Conservation (phyloP, 2,888 invertebrate species). For the Drosophila anomalata region DNA sequence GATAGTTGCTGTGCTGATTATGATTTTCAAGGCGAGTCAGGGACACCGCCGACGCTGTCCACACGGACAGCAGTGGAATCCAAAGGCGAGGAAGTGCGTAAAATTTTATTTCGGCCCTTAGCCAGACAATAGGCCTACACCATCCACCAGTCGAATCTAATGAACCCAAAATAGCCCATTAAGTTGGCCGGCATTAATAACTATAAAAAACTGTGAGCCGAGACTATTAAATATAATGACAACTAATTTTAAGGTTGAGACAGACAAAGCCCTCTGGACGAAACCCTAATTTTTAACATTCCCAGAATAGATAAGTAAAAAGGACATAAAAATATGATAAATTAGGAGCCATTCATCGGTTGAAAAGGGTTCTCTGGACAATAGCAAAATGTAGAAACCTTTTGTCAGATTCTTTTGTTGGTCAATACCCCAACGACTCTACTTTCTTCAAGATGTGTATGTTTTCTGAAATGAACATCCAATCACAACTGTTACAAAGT, state of each 20-base stretch:
- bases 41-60: constrained; percentile 22
- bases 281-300: constrained; percentile 56
- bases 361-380: constrained; percentile 12
- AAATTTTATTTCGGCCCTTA: constrained; percentile 53
- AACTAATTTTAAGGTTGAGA: constrained; percentile 53
- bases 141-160: constrained; percentile 34
- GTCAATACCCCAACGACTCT: neutral
- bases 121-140: constrained; percentile 26
- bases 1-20: constrained; percentile 20
- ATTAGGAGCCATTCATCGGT: constrained; percentile 30
- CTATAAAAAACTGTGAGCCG: constrained; percentile 45
- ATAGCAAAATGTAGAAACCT: constrained; percentile 18
- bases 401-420: neutral
- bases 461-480: constrained; percentile 11
- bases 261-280: constrained; percentile 29
- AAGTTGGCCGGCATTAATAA: constrained; percentile 50
- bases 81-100: constrained; percentile 33
- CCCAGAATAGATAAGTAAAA: constrained; percentile 33
- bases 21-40: constrained; percentile 4
- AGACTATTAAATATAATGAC: constrained; percentile 62
- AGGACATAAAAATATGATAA: constrained; percentile 16
- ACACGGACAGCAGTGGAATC: constrained; percentile 45
- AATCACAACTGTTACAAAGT: constrained; percentile 34
- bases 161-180: constrained; percentile 48
- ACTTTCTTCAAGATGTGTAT: neutral